phyloP scores from a whole-genome alignment of 2,888 invertebrate genomes.

The Thymelicus sylvestris region DNA sequence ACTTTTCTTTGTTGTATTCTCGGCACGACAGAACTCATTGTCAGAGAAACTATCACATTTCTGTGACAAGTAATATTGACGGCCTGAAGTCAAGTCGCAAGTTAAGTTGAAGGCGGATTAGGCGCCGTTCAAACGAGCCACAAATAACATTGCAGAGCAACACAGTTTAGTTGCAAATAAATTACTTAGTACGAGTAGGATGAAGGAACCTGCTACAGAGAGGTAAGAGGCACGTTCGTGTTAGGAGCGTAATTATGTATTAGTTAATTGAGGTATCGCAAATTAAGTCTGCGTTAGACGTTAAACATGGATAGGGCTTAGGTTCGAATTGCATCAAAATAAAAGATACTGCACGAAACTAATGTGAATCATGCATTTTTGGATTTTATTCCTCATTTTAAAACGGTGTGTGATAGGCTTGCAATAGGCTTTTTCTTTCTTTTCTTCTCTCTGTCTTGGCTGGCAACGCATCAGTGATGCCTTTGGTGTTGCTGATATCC shows the following conservation, averaged over 20 bases:
- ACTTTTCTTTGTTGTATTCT: too few species aligned
- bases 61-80: too few species aligned
- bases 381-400: too few species aligned
- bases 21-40: too few species aligned
- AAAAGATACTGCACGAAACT: too few species aligned
- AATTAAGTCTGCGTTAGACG: neutral
- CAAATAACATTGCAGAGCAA: constrained; percentile 19
- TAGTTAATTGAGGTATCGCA: neutral
- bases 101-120: neutral
- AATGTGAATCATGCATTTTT: too few species aligned
- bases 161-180: constrained; percentile 24
- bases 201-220: neutral
- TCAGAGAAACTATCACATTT: too few species aligned
- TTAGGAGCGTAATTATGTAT: neutral
- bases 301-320: neutral
- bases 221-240: neutral
- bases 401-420: too few species aligned
- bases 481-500: too few species aligned
- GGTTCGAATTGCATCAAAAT: neutral
- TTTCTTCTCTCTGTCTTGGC: too few species aligned
- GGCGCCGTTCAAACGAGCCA: constrained; percentile 11
- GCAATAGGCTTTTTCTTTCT: too few species aligned
- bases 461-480: too few species aligned
- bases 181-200: neutral
- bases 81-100: neutral